A percentile compares a stretch with the other conserved stretches of the same genome.
These are phyloP conservation scores for Beroe ovata DNA, from an alignment of 37 sponge, comb jelly and placozoan species.

Conservation along the genomic window DNA sequence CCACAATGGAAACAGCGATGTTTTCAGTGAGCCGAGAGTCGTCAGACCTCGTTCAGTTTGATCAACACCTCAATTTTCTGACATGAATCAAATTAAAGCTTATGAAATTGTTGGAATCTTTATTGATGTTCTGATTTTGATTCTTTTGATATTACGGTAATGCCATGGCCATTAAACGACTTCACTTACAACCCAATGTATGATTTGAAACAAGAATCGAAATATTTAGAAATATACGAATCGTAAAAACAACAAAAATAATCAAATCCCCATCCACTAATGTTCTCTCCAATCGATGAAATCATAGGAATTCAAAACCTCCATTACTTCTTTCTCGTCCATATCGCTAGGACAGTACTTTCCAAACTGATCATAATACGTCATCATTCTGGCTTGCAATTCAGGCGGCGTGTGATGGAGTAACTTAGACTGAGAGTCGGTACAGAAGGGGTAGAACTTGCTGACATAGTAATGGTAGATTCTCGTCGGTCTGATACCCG, in stretches of 20 bases:
- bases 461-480: conserved; percentile 58
- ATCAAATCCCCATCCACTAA: background rate
- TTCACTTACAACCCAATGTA: no score
- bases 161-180: no score
- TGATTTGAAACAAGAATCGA: background rate
- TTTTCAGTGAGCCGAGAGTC: no score
- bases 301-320: background rate
- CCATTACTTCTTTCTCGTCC: background rate
- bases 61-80: no score
- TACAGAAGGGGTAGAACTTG: conserved; percentile 48
- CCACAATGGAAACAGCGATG: no score
- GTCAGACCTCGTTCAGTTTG: no score
- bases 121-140: no score
- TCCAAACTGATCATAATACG: background rate
- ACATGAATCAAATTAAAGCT: no score
- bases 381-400: conserved; percentile 49
- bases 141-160: background rate
- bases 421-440: background rate
- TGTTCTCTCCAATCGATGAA: background rate
- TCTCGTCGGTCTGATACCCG: background rate
- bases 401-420: conserved; percentile 41
- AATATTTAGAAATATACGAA: background rate
- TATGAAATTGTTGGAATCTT: no score
- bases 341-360: background rate
- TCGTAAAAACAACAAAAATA: background rate